Evolutionary conservation across 2,888 invertebrate species (phyloP), one percentile per base, ranked within the genome.

Genomic region (Acronicta leporina): DNA sequence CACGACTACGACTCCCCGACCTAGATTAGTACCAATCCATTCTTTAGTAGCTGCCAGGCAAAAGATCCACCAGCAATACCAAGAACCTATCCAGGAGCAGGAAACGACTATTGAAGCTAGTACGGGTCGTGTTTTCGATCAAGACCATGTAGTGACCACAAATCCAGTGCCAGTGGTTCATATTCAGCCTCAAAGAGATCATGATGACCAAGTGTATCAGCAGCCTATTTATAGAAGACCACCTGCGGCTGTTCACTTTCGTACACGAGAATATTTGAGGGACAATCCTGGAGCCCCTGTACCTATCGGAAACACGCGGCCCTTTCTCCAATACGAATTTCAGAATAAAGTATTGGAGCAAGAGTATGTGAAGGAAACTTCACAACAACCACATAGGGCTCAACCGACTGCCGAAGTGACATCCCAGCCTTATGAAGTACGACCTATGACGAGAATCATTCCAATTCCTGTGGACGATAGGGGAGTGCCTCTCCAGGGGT

Each of bases 1-100:
- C 74, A 96, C 96, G 0, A 96, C 96, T 0, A 96, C 96, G 0
- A 95, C 94, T 8, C 89, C 91, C 14, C 91, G 96, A 25, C 94
- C 96, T 0, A 91, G 96, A 77, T 82, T 95, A 30, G 87, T 96
- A 35, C 95, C 95, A 1, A 89, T 95, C 57, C 95, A 94, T 41
- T 91, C 94, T 0, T 78, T 95, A 41, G 86, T 94, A n/a, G 92
- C 94, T 42, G 91, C 94, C 0, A 88, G 95, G 52, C 93, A 95
- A 50, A 90, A 92, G 64, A 91, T 94, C 5, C 94, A 94, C 38
- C 92, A 93, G 63, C 92, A 91, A 27, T 95, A 94, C 63, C 91
- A 88, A 63, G 92, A 95, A 1, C 82, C 86, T 14, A 76, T 80
- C 11, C 87, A 93, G 16, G 91, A 92, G 30, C 90, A 92, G 42